A percentile compares a stretch with the other conserved stretches of the same genome.
Evolutionary conservation across 2,113 vertebrate species (phyloP).

Genomic region (Machaerirhynchus nigripectus): DNA sequence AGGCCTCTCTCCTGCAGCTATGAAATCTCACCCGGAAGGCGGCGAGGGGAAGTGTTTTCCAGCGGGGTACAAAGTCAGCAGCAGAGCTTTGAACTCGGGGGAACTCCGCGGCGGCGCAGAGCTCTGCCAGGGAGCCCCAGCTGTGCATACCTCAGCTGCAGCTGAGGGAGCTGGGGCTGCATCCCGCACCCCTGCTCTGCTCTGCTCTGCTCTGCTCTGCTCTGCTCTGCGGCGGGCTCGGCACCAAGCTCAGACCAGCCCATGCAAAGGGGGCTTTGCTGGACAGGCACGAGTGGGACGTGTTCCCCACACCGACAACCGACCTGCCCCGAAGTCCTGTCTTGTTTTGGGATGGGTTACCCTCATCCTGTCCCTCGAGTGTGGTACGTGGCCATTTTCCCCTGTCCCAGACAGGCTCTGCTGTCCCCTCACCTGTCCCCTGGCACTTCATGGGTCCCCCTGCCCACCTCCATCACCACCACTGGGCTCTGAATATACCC

Average conservation of each 20-base stretch:
- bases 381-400: background rate
- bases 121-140: conserved; percentile 50
- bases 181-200: background rate
- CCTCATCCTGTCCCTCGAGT: background rate
- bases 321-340: background rate
- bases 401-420: accelerated
- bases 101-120: background rate
- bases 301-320: accelerated
- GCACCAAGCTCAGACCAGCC: accelerated
- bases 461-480: background rate
- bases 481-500: background rate
- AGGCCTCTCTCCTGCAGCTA: conserved; percentile 54
- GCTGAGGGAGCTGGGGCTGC: background rate
- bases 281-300: background rate
- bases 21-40: conserved; percentile 51
- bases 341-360: background rate
- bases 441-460: background rate
- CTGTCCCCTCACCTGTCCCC: background rate
- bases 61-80: conserved; percentile 56
- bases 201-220: no score
- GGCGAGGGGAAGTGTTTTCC: conserved; percentile 34
- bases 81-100: conserved; percentile 60
- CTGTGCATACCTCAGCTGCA: conserved; percentile 50
- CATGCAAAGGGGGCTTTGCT: background rate
- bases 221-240: accelerated